Evolutionary conservation across 1,140 invertebrate species (phyloP).

Genomic region (Bombus balteatus): DNA sequence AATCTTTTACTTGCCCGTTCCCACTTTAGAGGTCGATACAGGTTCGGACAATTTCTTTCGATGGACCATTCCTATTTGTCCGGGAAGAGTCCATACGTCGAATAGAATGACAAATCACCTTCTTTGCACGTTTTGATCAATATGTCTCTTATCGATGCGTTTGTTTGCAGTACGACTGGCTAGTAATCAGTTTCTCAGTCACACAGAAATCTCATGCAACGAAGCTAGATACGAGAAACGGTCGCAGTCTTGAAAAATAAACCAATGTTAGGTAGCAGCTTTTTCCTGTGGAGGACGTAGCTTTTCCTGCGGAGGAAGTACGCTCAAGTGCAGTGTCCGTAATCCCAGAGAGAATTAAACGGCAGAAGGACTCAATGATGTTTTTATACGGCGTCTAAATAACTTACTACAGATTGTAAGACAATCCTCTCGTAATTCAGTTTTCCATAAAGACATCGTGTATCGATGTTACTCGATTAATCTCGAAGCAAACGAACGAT

Average conservation of each 20-base stretch:
- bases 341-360: neutral
- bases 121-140: too few species aligned
- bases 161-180: neutral
- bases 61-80: neutral
- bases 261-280: neutral
- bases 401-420: neutral
- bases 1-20: neutral
- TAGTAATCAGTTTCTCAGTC: neutral
- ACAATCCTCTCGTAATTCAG: neutral
- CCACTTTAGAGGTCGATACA: neutral
- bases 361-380: neutral
- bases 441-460: neutral
- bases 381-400: slow-evolving; percentile 10
- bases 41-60: neutral
- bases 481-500: neutral
- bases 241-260: neutral
- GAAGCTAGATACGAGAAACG: neutral
- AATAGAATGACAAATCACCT: neutral
- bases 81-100: neutral
- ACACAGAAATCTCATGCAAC: neutral
- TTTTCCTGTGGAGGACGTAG: neutral
- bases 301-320: slow-evolving; percentile 1
- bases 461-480: neutral
- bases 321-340: neutral
- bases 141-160: neutral